These are phyloP conservation scores for Bembecia ichneumoniformis DNA, from an alignment of 2,888 invertebrate genomes.

Conservation along the genomic window DNA sequence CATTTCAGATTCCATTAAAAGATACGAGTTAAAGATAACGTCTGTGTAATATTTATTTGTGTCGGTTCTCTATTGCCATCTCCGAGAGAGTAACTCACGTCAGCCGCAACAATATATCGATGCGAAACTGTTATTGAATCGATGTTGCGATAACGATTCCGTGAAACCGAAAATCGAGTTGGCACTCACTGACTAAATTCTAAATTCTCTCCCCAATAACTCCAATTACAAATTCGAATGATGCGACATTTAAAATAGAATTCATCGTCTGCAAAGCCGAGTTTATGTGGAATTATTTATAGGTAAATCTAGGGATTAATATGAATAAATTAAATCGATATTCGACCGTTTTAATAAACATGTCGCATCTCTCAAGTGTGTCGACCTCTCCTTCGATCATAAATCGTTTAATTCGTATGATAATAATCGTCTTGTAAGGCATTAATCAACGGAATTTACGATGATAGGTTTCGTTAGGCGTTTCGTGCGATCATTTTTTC, in stretches of 20 bases:
- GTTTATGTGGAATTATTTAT: conserved; percentile 23
- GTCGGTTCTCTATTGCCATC: conserved; percentile 58
- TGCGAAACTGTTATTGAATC: conserved; percentile 58
- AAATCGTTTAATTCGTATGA: conserved; percentile 11
- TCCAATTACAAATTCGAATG: not conserved
- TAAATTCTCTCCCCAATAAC: no score
- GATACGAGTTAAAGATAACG: conserved; percentile 53
- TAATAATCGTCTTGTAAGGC: conserved; percentile 12
- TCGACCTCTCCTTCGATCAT: conserved; percentile 11
- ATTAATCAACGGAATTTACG: conserved; percentile 8
- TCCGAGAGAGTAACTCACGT: conserved; percentile 60
- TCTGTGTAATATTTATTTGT: conserved; percentile 50
- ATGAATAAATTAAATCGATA: conserved; percentile 44
- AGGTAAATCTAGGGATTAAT: conserved; percentile 29
- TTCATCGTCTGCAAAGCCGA: not conserved
- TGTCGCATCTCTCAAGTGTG: conserved; percentile 23
- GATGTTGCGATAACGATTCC: conserved; percentile 45
- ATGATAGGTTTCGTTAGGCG: not conserved
- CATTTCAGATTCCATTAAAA: conserved; percentile 5
- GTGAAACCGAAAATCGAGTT: conserved; percentile 29
- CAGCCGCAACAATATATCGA: conserved; percentile 63
- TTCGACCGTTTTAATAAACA: conserved; percentile 40
- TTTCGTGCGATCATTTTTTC: not conserved
- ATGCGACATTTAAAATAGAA: not conserved
- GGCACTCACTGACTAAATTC: not conserved